Evolutionary conservation across 1,140 invertebrate species (phyloP), one percentile per base, ranked within the genome.

Genomic region (Limonius californicus): DNA sequence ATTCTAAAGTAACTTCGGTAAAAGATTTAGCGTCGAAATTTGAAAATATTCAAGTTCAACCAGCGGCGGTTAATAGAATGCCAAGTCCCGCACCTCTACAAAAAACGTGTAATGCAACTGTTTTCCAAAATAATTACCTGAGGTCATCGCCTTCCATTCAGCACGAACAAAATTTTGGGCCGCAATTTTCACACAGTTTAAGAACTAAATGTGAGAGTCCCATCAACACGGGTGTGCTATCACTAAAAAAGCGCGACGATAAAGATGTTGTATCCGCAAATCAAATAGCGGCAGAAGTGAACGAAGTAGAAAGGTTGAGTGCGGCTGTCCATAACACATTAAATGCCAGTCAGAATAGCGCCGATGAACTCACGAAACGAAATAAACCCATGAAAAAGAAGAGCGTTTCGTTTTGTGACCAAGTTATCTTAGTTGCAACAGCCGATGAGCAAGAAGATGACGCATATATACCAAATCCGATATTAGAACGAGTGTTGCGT

Each of bases 351-450:
- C 50, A 61, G 23, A 9, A 47, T 14, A 23, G 6, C 19, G 27
- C 39, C 14, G 59, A 61, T 42, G 67, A 67, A 45, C 58, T 62
- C 62, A 68, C 35, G 14, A 72, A 14, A 71, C 68, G 42, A 78
- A 77, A 42, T 6, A 57, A 30, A 30, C 70, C 73, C 1, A 81
- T 85, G 6, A 92, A 92, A 72, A 95, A 95, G 81, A 95, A 95
- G 75, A 93, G 90, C 68, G 94, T 96, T 1, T 94, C 92, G 0
- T 96, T 96, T 76, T 95, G 92, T 70, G 92, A 96, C 74, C 91
- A 95, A 78, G 92, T 96, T 0, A 92, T 93, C 59, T 78, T 95
- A 23, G 93, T 95, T 12, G 91, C 92, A 2, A 94, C 91, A 14
- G 92, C 93, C 0, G 92, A 94, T 70, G 92, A 95, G 68, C 89